A percentile compares a stretch with the other conserved stretches of the same genome.
phyloP scores from a whole-genome alignment of 2,113 vertebrate species.

The Cyanoderma ruficeps region DNA sequence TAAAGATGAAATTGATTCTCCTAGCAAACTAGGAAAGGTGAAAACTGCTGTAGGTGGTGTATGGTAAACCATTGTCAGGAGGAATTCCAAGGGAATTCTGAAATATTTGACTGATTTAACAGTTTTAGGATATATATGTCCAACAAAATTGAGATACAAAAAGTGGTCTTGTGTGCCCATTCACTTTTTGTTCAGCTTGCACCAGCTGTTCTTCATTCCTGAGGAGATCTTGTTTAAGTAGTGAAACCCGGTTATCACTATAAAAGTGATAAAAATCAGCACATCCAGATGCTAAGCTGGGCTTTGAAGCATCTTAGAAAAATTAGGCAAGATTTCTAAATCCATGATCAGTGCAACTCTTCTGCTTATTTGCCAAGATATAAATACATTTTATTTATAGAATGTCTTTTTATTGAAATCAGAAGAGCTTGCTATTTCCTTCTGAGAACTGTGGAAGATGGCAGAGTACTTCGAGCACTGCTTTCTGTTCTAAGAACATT shows the following conservation, averaged over 20 bases:
- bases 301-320: slow-evolving; percentile 35
- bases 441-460: background rate
- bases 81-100: background rate
- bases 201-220: background rate
- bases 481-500: background rate
- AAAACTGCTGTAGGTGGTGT: background rate
- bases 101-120: background rate
- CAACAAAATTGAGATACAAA: background rate
- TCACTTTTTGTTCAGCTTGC: background rate
- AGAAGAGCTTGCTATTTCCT: slow-evolving; percentile 41
- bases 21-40: background rate
- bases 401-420: slow-evolving; percentile 33
- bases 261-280: slow-evolving; percentile 16
- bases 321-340: slow-evolving; percentile 54
- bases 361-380: slow-evolving; percentile 55
- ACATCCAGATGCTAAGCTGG: slow-evolving; percentile 34
- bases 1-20: background rate
- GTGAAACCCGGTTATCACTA: background rate
- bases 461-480: background rate
- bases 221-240: slow-evolving; percentile 2
- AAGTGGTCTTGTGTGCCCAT: background rate
- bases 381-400: slow-evolving; percentile 67
- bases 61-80: background rate
- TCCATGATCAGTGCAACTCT: slow-evolving; percentile 45
- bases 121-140: background rate